A percentile compares a stretch with the other conserved stretches of the same genome.
These are phyloP conservation scores for Chesias legatella DNA, from an alignment of 2,888 invertebrate genomes.

Conservation along the genomic window DNA sequence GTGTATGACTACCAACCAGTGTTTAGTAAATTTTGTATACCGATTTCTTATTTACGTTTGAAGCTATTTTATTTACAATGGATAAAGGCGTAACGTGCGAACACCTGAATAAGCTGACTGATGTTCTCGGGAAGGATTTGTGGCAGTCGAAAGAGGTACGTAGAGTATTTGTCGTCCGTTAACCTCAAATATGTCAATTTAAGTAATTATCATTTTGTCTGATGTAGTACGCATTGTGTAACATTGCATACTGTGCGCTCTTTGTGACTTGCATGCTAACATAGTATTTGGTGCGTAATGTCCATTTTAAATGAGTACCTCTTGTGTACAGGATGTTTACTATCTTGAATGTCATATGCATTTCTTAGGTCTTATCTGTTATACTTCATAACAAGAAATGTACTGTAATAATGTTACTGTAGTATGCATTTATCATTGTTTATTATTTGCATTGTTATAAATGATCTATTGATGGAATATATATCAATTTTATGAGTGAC, in stretches of 20 bases:
- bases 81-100: conserved; percentile 74
- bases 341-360: conserved; percentile 15
- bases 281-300: conserved; percentile 10
- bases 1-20: conserved; percentile 57
- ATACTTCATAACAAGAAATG: no score
- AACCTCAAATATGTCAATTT: conserved; percentile 63
- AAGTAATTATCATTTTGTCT: conserved; percentile 56
- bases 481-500: no score
- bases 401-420: no score
- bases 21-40: conserved; percentile 48
- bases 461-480: no score
- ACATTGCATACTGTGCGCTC: conserved; percentile 20
- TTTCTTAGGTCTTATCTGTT: conserved; percentile 8
- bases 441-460: no score
- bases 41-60: conserved; percentile 53
- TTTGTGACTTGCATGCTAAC: conserved; percentile 24
- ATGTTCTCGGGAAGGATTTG: conserved; percentile 61
- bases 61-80: conserved; percentile 52
- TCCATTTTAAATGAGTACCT: conserved; percentile 1
- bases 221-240: conserved; percentile 57
- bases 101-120: conserved; percentile 68
- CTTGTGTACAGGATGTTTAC: conserved; percentile 13
- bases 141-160: conserved; percentile 73
- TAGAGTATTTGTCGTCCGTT: conserved; percentile 35
- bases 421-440: no score